These are phyloP conservation scores for Dicyrtoma fusca DNA, from an alignment of 2,888 invertebrate species.

Conservation along the genomic window DNA sequence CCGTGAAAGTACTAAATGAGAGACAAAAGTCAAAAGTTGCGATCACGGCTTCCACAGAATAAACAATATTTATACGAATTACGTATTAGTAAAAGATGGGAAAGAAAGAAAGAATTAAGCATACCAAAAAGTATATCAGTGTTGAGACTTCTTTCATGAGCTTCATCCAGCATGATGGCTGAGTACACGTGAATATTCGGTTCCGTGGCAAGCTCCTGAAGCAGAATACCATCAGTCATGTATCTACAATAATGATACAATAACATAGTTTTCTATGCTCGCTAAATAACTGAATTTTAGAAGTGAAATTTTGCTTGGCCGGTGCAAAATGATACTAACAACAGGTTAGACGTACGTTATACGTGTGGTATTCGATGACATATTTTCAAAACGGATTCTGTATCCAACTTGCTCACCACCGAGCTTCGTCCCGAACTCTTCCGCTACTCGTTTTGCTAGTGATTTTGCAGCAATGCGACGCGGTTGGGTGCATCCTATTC, in stretches of 20 bases:
- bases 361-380: conserved; percentile 82
- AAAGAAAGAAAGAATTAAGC: conserved; percentile 29
- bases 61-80: not conserved
- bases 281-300: no score
- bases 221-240: conserved; percentile 99
- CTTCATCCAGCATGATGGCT: conserved; percentile 98
- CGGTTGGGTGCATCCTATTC: conserved; percentile 92
- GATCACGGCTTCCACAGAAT: no score
- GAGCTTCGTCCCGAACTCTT: conserved; percentile 94
- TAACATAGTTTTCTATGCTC: no score
- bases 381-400: conserved; percentile 96
- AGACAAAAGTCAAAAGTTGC: no score
- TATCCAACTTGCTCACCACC: conserved; percentile 88
- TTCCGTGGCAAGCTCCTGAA: conserved; percentile 95
- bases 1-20: no score
- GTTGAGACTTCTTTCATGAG: conserved; percentile 96
- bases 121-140: conserved; percentile 96
- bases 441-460: conserved; percentile 95
- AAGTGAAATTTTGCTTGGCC: no score
- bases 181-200: conserved; percentile 87
- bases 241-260: conserved; percentile 69
- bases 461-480: conserved; percentile 97
- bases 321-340: no score
- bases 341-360: conserved; percentile 91
- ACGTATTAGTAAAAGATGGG: no score